Conservation (phyloP, 1,140 invertebrate species). For the Diuraphis noxia region DNA sequence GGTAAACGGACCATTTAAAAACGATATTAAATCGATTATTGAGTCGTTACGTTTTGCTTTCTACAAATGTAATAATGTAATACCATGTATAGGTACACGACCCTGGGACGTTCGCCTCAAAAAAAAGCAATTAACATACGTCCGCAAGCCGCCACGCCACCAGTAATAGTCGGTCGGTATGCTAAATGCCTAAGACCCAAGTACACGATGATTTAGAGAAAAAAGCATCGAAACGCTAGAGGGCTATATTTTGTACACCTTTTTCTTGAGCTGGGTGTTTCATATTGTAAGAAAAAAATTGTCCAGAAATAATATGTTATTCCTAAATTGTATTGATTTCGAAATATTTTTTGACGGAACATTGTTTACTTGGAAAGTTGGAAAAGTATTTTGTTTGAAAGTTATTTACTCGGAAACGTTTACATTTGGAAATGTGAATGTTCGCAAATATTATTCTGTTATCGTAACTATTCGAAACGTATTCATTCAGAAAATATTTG, state of each 20-base stretch:
- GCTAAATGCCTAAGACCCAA: background rate
- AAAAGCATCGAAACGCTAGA: background rate
- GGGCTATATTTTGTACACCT: background rate
- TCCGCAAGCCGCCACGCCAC: background rate
- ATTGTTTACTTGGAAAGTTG: background rate
- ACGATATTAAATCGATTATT: conserved; percentile 40
- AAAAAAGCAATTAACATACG: conserved; percentile 1
- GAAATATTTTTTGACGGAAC: background rate
- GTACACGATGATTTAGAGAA: background rate
- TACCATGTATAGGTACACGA: background rate
- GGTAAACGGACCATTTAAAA: conserved; percentile 24
- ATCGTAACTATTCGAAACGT: background rate
- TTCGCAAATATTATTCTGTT: background rate
- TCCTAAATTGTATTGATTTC: background rate
- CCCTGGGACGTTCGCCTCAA: background rate
- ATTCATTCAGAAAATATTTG: background rate
- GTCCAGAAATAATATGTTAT: background rate
- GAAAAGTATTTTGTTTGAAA: background rate
- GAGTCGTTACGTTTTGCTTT: background rate
- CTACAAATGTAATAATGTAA: background rate
- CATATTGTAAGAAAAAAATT: background rate
- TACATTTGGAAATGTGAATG: background rate
- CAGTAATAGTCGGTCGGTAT: background rate
- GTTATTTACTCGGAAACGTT: too few relatives aligned
- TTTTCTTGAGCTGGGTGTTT: background rate